Base-by-base conservation (phyloP, 2,888 invertebrate genomes). In the Eupithecia tripunctaria region DNA sequence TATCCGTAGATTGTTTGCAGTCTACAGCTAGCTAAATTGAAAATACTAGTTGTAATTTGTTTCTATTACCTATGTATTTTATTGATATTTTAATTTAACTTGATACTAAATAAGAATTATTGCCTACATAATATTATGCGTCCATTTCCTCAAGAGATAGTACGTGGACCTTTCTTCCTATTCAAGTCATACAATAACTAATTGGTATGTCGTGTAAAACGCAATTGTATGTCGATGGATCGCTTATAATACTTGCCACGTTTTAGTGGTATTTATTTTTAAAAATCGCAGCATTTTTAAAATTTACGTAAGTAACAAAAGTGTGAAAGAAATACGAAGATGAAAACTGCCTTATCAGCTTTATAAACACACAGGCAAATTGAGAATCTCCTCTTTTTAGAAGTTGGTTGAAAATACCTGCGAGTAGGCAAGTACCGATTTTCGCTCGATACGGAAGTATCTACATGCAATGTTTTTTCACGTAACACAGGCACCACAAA, bases 181-280 rank as follows among this genome's bases (percentile, higher is more conserved):
- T 76, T 32, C 36, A 47, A 68, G 70, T 65, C 14, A 66, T 65
- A 59, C 71, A 63, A 67, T 73, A 70, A 71, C 74, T 63, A 56
- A 66, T 70, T 38, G 62, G 67, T 67, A 76, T 76, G 67, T 38
- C 65, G 69, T 78, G 73, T 67, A 66, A 51, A 73, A 78, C 79
- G 79, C 79, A 73, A 78, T 74, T 78, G 79, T 63, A 76, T 76
- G 77, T 70, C 75, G 60, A 60, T 74, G 60, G 68, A 47, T 47
- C 64, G 67, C 72, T 76, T 71, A 70, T 75, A 73, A 74, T 27
- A 51, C 5, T 25, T 75, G 66, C 38, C 74, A 66, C 71, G 18
- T 47, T 47, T 47, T n/a, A 47, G 18, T n/a, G 15, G 4, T 18
- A 6, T 4, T 32, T 32, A 38, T 43, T 18, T 43, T 32, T n/a